Conservation (phyloP, 2,113 vertebrate species). For the Elanus axillaris region DNA sequence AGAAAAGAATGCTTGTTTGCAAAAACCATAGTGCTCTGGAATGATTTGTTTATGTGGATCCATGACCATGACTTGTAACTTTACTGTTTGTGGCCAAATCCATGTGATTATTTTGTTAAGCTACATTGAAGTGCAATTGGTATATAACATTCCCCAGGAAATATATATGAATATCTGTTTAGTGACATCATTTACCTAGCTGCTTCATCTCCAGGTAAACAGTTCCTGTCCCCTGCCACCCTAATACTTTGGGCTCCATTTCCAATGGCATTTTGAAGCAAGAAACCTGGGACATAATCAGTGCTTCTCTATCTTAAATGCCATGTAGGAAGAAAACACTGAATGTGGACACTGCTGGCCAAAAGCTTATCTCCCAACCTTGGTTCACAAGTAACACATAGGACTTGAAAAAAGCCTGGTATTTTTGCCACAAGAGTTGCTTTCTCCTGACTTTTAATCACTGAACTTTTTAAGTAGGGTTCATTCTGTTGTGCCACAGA, state of each 20-base stretch:
- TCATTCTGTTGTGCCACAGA: conserved; percentile 1
- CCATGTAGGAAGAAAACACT: not conserved
- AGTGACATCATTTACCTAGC: not conserved
- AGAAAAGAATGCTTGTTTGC: not conserved
- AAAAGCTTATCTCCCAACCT: not conserved
- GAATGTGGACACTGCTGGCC: not conserved
- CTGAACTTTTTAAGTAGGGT: not conserved
- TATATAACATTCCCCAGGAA: not conserved
- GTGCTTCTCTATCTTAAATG: not conserved
- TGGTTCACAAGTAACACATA: not conserved
- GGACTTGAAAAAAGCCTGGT: not conserved
- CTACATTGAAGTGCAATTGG: not conserved
- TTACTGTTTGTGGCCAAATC: not conserved
- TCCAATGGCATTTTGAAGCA: not conserved
- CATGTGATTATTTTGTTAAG: not conserved
- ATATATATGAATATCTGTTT: not conserved
- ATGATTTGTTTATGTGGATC: not conserved
- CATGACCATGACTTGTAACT: not conserved
- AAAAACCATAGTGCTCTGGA: not conserved
- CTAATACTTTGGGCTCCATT: not conserved
- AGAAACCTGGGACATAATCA: not conserved
- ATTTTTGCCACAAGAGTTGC: not conserved
- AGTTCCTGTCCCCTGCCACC: not conserved
- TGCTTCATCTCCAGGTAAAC: not conserved
- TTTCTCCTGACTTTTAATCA: not conserved